These are phyloP conservation scores for Bellardia bayeri DNA, from an alignment of 2,888 invertebrate species.

Conservation along the genomic window DNA sequence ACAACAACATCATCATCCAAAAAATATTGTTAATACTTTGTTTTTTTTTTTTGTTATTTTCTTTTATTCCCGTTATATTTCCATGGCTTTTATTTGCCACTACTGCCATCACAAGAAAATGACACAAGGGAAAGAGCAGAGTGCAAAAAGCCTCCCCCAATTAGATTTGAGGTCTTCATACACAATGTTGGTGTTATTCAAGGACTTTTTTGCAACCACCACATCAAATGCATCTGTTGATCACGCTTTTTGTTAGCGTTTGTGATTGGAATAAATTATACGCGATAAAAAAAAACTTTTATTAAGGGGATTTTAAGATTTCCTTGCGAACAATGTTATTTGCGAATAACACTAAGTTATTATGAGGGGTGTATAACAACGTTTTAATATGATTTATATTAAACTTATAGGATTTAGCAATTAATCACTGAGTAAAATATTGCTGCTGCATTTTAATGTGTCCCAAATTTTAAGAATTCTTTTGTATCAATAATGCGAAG, in stretches of 20 bases:
- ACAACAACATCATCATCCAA: constrained; percentile 11
- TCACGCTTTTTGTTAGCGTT: constrained; percentile 34
- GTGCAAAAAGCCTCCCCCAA: constrained; percentile 45
- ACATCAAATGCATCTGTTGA: constrained; percentile 66
- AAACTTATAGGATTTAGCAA: constrained; percentile 13
- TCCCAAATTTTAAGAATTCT: too few relatives aligned
- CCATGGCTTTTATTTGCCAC: constrained; percentile 39
- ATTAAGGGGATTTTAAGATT: not conserved
- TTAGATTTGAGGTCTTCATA: constrained; percentile 51
- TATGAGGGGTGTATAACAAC: not conserved
- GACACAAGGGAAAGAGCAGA: constrained; percentile 4
- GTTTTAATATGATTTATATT: constrained; percentile 16
- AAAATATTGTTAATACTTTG: constrained; percentile 15
- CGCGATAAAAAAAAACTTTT: constrained; percentile 12
- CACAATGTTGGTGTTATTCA: constrained; percentile 41
- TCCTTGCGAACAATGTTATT: not conserved
- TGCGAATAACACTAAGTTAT: constrained; percentile 5
- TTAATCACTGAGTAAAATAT: not conserved
- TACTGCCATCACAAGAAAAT: constrained; percentile 13
- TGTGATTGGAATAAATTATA: constrained; percentile 54
- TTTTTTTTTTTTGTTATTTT: constrained; percentile 3
- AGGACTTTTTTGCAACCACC: constrained; percentile 42
- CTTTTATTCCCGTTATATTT: constrained; percentile 13
- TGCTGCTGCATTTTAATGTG: too few relatives aligned
- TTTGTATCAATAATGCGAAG: too few relatives aligned